Conservation (phyloP, 2,113 vertebrate genomes). For the Eptesicus fuscus region DNA sequence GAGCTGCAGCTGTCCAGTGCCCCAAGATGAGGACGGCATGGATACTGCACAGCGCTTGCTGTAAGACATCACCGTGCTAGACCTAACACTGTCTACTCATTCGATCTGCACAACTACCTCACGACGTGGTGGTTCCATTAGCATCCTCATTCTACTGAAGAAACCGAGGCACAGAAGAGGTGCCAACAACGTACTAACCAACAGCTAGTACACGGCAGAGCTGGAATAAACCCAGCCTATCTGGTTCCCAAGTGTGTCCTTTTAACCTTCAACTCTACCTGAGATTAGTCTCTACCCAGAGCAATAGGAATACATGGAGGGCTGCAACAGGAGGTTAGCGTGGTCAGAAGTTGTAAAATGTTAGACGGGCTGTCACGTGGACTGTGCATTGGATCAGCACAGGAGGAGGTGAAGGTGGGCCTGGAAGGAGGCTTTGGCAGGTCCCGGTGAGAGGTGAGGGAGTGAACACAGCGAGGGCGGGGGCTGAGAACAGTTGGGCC, state of each 20-base stretch:
- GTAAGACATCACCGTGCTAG: not conserved
- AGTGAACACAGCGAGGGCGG: not conserved
- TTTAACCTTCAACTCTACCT: not conserved
- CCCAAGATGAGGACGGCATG: not conserved
- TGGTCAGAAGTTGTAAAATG: not conserved
- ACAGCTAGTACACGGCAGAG: not conserved
- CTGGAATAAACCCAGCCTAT: not conserved
- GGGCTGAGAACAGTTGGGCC: not conserved
- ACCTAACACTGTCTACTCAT: not conserved
- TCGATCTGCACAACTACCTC: not conserved
- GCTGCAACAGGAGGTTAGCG: not conserved
- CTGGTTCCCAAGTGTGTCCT: not conserved
- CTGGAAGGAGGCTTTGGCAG: not conserved
- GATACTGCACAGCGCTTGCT: not conserved
- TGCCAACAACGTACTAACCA: not conserved
- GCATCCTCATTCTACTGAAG: not conserved
- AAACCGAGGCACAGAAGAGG: not conserved
- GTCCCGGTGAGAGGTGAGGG: not conserved
- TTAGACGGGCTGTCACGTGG: not conserved
- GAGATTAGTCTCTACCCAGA: not conserved
- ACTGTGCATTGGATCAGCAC: not conserved
- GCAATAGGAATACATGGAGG: not conserved
- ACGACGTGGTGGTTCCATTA: not conserved
- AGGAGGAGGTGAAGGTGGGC: not conserved
- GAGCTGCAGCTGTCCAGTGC: not conserved